Conservation (phyloP, 2,888 invertebrate species). For the Anthophora plumipes region DNA sequence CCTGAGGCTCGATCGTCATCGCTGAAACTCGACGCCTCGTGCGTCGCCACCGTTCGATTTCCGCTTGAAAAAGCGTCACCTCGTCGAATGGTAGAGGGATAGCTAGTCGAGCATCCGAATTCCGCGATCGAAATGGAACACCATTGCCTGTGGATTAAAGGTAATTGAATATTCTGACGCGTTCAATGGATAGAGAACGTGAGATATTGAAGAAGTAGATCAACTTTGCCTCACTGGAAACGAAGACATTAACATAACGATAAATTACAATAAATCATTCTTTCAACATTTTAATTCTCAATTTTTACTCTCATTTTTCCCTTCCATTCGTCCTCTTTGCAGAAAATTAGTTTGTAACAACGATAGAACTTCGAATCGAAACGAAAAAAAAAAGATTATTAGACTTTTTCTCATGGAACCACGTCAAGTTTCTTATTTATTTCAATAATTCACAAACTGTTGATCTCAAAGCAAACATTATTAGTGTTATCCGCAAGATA, state of each 20-base stretch:
- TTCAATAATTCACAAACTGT: no score
- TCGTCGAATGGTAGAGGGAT: no score
- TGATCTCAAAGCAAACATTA: no score
- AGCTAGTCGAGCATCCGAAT: background rate
- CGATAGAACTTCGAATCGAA: no score
- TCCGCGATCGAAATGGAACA: constrained; percentile 17
- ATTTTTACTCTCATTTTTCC: no score
- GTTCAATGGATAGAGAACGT: background rate
- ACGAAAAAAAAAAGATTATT: no score
- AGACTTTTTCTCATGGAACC: no score
- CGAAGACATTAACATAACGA: no score
- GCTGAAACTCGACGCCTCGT: constrained; percentile 31
- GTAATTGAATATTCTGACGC: constrained; percentile 33
- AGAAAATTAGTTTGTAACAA: background rate
- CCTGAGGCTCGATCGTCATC: constrained; percentile 22
- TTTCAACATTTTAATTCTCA: no score
- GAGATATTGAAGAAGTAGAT: background rate
- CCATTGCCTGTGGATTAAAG: constrained; percentile 11
- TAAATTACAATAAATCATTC: background rate
- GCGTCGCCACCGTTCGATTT: constrained; percentile 32
- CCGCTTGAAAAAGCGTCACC: constrained; percentile 1
- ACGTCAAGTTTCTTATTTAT: no score
- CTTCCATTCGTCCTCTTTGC: background rate
- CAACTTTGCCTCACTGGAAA: no score
- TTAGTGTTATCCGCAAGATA: no score